phyloP scores from a whole-genome alignment of 2,888 invertebrate genomes.

The Anorthoa munda region DNA sequence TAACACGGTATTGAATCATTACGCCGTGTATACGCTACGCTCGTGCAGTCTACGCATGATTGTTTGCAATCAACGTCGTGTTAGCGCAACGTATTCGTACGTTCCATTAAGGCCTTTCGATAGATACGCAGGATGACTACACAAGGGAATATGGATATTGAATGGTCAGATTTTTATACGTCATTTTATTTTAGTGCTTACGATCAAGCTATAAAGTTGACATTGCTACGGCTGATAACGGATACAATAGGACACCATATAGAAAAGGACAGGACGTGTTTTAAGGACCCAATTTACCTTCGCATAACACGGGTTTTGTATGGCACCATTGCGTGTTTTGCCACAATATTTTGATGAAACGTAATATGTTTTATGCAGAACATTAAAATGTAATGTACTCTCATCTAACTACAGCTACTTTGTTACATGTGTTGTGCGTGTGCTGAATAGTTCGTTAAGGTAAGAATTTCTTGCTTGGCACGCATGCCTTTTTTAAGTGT shows the following conservation, averaged over 20 bases:
- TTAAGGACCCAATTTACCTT: not conserved
- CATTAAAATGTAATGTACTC: constrained; percentile 1
- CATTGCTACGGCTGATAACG: not conserved
- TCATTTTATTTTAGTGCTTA: not conserved
- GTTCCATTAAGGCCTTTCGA: not conserved
- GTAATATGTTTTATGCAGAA: constrained; percentile 16
- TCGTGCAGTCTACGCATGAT: not conserved
- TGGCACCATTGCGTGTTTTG: constrained; percentile 9
- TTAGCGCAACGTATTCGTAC: not conserved
- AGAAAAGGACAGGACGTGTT: not conserved
- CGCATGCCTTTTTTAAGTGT: not conserved
- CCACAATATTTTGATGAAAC: constrained; percentile 9
- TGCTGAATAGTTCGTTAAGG: not conserved
- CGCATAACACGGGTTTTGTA: not conserved
- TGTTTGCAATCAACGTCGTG: not conserved
- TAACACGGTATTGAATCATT: no score
- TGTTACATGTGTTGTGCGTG: constrained; percentile 5
- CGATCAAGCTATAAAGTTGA: not conserved
- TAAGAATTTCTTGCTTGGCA: not conserved
- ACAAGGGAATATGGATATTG: not conserved
- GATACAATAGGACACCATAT: not conserved
- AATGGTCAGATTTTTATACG: not conserved
- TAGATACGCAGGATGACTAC: not conserved
- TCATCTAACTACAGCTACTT: not conserved
- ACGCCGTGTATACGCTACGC: not conserved